Conservation (phyloP, 2,797 vertebrate species). For the Scomberomorus guttatus region DNA sequence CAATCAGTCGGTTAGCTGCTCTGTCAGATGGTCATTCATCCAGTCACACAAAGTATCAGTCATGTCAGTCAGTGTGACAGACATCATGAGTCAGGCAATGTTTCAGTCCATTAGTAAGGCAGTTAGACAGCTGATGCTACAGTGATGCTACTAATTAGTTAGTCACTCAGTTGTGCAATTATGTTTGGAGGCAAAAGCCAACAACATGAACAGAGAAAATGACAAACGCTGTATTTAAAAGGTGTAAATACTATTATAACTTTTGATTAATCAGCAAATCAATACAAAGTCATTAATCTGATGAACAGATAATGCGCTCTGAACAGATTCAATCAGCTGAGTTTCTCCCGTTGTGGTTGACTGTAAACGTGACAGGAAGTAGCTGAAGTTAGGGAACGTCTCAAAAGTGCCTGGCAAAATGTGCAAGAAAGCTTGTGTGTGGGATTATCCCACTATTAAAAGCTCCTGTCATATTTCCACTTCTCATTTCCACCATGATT, state of each 20-base stretch:
- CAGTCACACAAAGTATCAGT: conserved; percentile 47
- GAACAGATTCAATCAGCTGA: too few relatives aligned
- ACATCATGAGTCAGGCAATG: background rate
- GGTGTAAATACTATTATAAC: background rate
- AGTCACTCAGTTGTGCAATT: conserved; percentile 9
- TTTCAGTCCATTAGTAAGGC: conserved; percentile 52
- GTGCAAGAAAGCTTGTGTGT: too few relatives aligned
- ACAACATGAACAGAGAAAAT: background rate
- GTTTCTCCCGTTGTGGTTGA: too few relatives aligned
- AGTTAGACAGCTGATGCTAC: conserved; percentile 36
- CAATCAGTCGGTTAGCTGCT: conserved; percentile 48
- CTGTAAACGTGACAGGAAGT: too few relatives aligned
- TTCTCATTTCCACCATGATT: background rate
- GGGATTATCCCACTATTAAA: background rate
- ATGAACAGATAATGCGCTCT: background rate
- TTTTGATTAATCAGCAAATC: background rate
- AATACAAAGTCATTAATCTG: too few relatives aligned
- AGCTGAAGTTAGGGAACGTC: too few relatives aligned
- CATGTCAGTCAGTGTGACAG: conserved; percentile 43
- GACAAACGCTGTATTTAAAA: background rate
- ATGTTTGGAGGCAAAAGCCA: conserved; percentile 1
- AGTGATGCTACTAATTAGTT: conserved; percentile 22
- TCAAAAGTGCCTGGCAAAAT: too few relatives aligned
- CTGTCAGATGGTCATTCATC: conserved; percentile 40
- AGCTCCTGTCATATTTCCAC: too few relatives aligned